Evolutionary conservation across 2,888 invertebrate genomes (phyloP).

Genomic region (Hyppa rectilinea): DNA sequence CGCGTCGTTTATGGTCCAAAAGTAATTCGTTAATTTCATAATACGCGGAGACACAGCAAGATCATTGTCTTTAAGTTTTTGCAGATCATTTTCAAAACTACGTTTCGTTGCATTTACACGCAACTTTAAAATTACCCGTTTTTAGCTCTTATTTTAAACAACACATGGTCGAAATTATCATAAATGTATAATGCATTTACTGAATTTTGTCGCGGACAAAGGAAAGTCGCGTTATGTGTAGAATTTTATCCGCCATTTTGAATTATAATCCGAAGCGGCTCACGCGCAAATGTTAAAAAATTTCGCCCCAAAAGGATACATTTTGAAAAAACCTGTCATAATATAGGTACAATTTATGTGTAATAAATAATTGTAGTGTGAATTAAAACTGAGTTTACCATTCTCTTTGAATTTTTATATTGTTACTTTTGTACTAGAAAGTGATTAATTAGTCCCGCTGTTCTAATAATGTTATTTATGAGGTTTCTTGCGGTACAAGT

Average conservation of each 20-base stretch:
- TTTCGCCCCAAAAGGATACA: conserved; percentile 62
- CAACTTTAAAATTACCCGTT: conserved; percentile 31
- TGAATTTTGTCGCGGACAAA: conserved; percentile 62
- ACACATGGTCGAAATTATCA: conserved; percentile 57
- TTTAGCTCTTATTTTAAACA: conserved; percentile 54
- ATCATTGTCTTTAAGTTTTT: conserved; percentile 50
- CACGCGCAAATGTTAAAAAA: conserved; percentile 66
- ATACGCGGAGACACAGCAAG: conserved; percentile 51
- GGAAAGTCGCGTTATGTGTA: conserved; percentile 59
- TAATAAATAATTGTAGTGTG: conserved; percentile 54
- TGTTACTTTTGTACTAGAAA: conserved; percentile 45
- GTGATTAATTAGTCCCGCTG: conserved; percentile 56
- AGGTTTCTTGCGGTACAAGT: conserved; percentile 23
- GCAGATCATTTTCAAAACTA: conserved; percentile 60
- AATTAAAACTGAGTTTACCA: conserved; percentile 32
- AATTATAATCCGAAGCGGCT: conserved; percentile 56
- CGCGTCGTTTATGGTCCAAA: conserved; percentile 56
- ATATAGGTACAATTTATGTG: conserved; percentile 59
- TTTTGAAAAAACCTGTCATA: conserved; percentile 57
- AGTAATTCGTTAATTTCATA: conserved; percentile 62
- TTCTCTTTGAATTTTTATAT: conserved; percentile 56
- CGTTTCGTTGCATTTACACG: conserved; percentile 36
- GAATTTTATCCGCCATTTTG: conserved; percentile 65
- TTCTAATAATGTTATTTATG: conserved; percentile 51
- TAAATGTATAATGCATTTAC: conserved; percentile 55